Conservation (phyloP, 2,113 vertebrate species). For the Hippopotamus amphibius region DNA sequence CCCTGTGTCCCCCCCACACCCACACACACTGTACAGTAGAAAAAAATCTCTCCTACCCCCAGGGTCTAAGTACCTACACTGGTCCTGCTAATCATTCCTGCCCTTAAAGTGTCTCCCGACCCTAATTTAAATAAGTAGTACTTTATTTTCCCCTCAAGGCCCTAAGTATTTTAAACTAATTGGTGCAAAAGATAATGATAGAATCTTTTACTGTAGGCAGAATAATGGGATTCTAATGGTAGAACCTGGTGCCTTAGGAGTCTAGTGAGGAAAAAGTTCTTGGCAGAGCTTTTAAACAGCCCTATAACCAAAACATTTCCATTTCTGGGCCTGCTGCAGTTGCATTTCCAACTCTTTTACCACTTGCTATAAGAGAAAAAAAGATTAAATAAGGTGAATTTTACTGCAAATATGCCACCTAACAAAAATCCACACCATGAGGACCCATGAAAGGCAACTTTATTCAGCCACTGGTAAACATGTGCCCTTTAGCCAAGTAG, state of each 20-base stretch:
- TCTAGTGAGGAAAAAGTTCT: background rate
- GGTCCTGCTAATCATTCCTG: background rate
- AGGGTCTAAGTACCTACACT: background rate
- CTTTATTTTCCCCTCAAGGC: background rate
- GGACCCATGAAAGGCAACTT: slow-evolving; percentile 16
- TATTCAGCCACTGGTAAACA: slow-evolving; percentile 42
- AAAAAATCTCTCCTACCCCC: background rate
- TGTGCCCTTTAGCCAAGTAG: slow-evolving; percentile 30
- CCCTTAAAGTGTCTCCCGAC: background rate
- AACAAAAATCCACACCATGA: slow-evolving; percentile 31
- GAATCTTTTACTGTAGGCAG: background rate
- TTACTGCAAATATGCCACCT: background rate
- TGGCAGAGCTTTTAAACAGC: background rate
- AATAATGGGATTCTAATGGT: background rate
- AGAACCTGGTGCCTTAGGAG: background rate
- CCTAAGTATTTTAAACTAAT: background rate
- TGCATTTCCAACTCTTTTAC: background rate
- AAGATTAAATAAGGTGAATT: slow-evolving; percentile 47
- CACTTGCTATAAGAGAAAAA: background rate
- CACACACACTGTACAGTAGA: background rate
- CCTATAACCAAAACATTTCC: background rate
- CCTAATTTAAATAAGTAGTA: background rate
- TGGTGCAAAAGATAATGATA: background rate
- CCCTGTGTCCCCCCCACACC: rapidly evolving
- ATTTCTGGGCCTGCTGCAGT: background rate